Conservation (phyloP, 1,140 invertebrate species). For the Elysia chlorotica region DNA sequence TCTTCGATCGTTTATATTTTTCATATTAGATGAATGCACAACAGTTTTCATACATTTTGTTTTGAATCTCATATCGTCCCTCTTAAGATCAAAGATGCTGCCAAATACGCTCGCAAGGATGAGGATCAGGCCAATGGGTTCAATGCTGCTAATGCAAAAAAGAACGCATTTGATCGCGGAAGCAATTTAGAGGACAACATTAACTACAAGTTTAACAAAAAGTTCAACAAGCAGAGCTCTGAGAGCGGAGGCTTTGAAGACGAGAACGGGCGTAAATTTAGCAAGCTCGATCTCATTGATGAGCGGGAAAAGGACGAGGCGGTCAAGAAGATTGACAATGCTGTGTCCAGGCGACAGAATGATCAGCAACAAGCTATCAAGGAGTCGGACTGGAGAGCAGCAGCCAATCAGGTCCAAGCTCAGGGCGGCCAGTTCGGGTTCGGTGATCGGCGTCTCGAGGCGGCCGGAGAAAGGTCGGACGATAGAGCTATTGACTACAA, state of each 20-base stretch:
- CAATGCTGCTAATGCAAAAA: constrained; percentile 21
- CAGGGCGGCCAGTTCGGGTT: constrained; percentile 24
- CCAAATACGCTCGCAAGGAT: constrained; percentile 14
- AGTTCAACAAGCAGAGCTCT: constrained; percentile 23
- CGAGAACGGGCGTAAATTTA: constrained; percentile 14
- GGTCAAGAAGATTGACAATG: constrained; percentile 7
- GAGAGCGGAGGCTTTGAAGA: constrained; percentile 32
- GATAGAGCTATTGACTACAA: constrained; percentile 20
- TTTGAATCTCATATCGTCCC: no score
- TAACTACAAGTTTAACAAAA: constrained; percentile 22
- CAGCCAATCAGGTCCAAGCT: constrained; percentile 24
- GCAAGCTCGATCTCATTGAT: constrained; percentile 20
- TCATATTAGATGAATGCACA: no score
- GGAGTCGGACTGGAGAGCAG: constrained; percentile 21
- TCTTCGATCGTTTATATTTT: no score
- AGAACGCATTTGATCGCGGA: constrained; percentile 26
- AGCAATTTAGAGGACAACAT: constrained; percentile 24
- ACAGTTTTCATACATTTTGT: no score
- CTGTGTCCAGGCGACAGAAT: constrained; percentile 5
- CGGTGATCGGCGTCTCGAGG: constrained; percentile 18
- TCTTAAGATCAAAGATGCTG: constrained; percentile 19
- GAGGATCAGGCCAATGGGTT: constrained; percentile 12
- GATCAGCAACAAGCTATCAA: constrained; percentile 25
- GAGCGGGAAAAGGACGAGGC: constrained; percentile 24
- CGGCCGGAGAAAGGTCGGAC: constrained; percentile 22